Conservation (phyloP, 2,888 invertebrate genomes). For the Geophilus truncorum region DNA sequence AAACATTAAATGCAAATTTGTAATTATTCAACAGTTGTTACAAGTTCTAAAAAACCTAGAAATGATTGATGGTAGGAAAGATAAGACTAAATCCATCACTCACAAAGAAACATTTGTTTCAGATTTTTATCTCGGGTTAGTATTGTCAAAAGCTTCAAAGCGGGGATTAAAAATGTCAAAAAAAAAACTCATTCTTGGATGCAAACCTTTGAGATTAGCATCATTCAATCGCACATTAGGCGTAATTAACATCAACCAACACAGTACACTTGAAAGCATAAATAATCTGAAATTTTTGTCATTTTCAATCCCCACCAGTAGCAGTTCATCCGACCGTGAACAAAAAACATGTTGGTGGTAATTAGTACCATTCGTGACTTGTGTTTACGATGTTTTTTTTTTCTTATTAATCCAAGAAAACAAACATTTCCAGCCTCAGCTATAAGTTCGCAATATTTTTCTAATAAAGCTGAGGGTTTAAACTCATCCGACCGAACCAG, state of each 20-base stretch:
- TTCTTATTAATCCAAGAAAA: not conserved
- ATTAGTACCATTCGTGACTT: not conserved
- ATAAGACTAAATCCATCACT: constrained; percentile 1
- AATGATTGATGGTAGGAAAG: not conserved
- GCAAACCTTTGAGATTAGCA: not conserved
- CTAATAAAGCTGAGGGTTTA: not conserved
- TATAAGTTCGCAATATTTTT: not conserved
- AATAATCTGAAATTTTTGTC: not conserved
- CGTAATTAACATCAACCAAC: not conserved
- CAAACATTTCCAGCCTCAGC: not conserved
- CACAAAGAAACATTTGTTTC: not conserved
- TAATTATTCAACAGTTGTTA: constrained; percentile 13
- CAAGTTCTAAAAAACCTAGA: not conserved
- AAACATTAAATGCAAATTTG: constrained; percentile 4
- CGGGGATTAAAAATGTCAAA: not conserved
- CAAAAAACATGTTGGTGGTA: not conserved
- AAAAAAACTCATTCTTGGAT: not conserved
- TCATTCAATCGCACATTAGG: not conserved
- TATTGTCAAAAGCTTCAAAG: too few relatives aligned
- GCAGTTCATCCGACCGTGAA: not conserved
- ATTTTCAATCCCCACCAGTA: not conserved
- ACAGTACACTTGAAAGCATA: not conserved
- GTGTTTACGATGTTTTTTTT: not conserved
- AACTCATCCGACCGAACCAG: not conserved
- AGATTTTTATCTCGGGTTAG: not conserved